A percentile compares a stretch with the other conserved stretches of the same genome.
Conservation (phyloP, 2,797 vertebrate genomes). For the Tragopan temminckii region DNA sequence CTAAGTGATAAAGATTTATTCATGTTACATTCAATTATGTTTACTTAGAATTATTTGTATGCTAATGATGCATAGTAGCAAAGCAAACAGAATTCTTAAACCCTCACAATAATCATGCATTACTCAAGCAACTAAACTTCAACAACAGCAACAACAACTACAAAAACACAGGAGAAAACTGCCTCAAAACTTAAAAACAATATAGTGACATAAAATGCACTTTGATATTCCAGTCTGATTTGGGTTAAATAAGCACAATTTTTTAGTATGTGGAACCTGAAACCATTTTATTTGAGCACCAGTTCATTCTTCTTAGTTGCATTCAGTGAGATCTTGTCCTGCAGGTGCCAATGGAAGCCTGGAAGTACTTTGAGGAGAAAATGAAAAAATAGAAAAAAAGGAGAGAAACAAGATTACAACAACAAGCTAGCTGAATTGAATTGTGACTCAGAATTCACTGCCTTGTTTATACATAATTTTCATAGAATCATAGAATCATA, state of each 20-base stretch:
- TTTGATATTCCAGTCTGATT: not conserved
- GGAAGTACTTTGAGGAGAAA: not conserved
- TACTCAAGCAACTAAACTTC: not conserved
- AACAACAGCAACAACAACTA: too few species aligned
- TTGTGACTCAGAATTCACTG: not conserved
- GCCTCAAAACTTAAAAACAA: accelerated
- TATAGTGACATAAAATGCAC: not conserved
- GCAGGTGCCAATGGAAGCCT: not conserved
- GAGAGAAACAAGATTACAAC: too few species aligned
- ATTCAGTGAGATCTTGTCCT: not conserved
- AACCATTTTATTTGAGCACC: not conserved
- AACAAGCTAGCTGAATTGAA: not conserved
- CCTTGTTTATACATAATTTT: not conserved
- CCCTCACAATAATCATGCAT: not conserved
- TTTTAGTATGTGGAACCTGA: not conserved
- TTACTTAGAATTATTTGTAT: slow-evolving; percentile 51
- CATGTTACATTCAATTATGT: slow-evolving; percentile 42
- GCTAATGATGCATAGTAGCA: slow-evolving; percentile 20
- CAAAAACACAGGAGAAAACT: not conserved
- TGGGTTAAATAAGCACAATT: not conserved
- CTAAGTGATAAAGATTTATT: slow-evolving; percentile 52
- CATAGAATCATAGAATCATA: too few species aligned
- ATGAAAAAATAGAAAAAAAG: accelerated
- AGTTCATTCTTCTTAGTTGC: not conserved
- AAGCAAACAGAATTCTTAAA: slow-evolving; percentile 20